Evolutionary conservation across 2,113 vertebrate genomes (phyloP).

Genomic region (Dasyprocta punctata): DNA sequence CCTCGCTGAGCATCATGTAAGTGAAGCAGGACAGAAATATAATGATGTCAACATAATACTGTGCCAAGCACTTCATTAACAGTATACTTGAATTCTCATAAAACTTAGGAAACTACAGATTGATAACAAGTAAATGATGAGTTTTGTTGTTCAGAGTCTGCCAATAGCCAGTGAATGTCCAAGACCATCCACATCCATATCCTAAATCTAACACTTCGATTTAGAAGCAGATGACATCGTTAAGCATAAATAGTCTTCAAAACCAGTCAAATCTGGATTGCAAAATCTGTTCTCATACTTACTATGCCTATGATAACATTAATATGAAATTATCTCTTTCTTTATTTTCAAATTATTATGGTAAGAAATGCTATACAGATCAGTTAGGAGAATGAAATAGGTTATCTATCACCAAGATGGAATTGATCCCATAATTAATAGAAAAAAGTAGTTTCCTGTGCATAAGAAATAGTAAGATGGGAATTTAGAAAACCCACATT

Average conservation of each 20-base stretch:
- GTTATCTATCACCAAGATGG: background rate
- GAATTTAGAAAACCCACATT: background rate
- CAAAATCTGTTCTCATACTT: background rate
- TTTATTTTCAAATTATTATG: background rate
- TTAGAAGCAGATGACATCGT: background rate
- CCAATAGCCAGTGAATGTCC: background rate
- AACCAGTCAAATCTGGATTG: background rate
- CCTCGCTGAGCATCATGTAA: background rate
- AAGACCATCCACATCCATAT: background rate
- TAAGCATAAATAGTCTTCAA: background rate
- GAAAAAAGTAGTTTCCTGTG: background rate
- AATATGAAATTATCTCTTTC: background rate
- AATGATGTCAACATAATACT: background rate
- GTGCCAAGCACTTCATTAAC: background rate
- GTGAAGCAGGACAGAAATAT: background rate
- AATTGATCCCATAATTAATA: background rate
- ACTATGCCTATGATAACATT: background rate
- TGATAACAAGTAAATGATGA: background rate
- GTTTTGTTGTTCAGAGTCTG: background rate
- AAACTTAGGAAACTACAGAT: background rate
- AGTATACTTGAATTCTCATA: background rate
- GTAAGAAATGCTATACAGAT: background rate
- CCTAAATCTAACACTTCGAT: background rate
- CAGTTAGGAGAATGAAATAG: background rate
- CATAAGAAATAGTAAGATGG: background rate